A percentile compares a stretch with the other conserved stretches of the same genome.
Conservation (phyloP, 2,113 vertebrate genomes). For the Lophura nycthemera region DNA sequence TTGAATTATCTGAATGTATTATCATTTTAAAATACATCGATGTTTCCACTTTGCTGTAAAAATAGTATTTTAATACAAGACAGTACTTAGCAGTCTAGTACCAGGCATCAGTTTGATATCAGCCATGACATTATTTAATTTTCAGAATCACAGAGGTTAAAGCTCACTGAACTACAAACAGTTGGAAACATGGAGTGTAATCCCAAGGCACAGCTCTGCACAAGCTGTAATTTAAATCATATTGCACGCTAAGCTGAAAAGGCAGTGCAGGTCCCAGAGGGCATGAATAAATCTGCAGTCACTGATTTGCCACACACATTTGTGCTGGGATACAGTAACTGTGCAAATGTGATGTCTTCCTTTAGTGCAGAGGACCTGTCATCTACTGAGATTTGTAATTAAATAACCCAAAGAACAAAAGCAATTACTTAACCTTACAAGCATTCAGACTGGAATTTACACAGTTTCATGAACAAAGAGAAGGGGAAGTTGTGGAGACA, state of each 20-base stretch:
- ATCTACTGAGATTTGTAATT: constrained; percentile 67
- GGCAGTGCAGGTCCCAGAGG: constrained; percentile 50
- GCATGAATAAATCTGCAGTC: constrained; percentile 65
- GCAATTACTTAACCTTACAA: constrained; percentile 54
- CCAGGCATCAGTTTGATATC: constrained; percentile 62
- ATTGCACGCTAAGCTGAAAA: constrained; percentile 68
- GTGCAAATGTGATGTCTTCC: constrained; percentile 58
- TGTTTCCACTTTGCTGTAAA: constrained; percentile 23
- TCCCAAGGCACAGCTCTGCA: constrained; percentile 58
- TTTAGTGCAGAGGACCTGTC: constrained; percentile 45
- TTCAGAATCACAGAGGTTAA: constrained; percentile 65
- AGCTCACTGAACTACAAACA: constrained; percentile 72
- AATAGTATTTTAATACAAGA: constrained; percentile 35
- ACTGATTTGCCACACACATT: constrained; percentile 61
- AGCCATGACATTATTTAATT: constrained; percentile 64
- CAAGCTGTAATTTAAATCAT: constrained; percentile 72
- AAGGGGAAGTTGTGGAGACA: constrained; percentile 49
- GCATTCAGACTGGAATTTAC: constrained; percentile 43
- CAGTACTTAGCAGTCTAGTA: constrained; percentile 35
- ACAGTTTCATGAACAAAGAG: constrained; percentile 36
- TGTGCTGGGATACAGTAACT: constrained; percentile 62
- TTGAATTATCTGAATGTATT: background rate
- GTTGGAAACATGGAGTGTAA: constrained; percentile 55
- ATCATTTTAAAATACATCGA: background rate
- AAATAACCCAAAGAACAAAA: constrained; percentile 66